Base-by-base conservation (phyloP, 2,888 invertebrate species). In the Pristionchus japonicus region DNA sequence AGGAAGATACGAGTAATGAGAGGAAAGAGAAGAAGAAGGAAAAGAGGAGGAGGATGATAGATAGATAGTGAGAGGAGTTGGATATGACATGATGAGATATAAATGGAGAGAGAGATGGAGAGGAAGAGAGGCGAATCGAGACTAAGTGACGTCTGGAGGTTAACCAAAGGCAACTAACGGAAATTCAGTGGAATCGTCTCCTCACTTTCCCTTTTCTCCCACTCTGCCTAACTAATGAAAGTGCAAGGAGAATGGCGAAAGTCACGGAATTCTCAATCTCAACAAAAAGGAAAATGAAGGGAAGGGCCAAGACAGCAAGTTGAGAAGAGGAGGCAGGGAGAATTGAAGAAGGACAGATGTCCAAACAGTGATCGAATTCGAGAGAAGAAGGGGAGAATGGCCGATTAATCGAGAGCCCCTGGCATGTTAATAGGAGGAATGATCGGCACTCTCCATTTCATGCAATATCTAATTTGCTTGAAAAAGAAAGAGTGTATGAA, bases 11-110 rank as follows among this genome's bases (percentile, higher is more conserved):
- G 82, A 52, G 82, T 57, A 37, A 82, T 82, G 52, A 82, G 82
- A 52, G 52, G 49, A 40, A 27, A 31, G 52, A 52, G 52, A 43
- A 80, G 80, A 52, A 85, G 64, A 85, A 40, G 31, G 31, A 52
- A n/a, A 34, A 27, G 52, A 27, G 52, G 57, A 52, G 23, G 9
- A 64, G 4, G 43, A 52, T 43, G 85, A 85, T 47, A 85, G 85
- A 85, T 47, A 85, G 85, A 85, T 27, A 85, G 64, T 34, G 61
- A 49, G 52, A 83, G 61, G 61, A 43, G 64, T n/a, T n/a, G 83
- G 64, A 31, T 67, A 67, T 43, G 77, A 77, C 77, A 77, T 83
- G 77, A 77, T 77, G 43, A 47, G 77, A 77, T 47, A 77, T 83
- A 61, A 83, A 61, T 57, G 83, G 61, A 61, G 52, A 52, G 23